These are phyloP conservation scores for Oenanthe oenanthe DNA, from an alignment of 2,113 vertebrate species.

Conservation along the genomic window DNA sequence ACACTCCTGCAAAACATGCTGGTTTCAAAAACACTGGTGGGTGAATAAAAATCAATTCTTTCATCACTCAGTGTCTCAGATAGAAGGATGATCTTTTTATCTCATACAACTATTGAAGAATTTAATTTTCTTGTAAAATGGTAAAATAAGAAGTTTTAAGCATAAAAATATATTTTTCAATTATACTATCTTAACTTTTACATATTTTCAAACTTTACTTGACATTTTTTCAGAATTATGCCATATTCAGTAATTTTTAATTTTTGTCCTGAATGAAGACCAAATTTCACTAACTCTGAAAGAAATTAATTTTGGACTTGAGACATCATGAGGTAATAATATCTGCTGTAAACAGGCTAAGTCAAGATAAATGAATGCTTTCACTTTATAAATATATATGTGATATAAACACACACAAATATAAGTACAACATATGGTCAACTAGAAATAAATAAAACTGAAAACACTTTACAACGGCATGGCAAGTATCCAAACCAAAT, in stretches of 20 bases:
- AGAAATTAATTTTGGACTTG: slow-evolving; percentile 7
- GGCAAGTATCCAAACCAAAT: slow-evolving; percentile 70
- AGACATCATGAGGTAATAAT: not conserved
- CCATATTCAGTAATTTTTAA: not conserved
- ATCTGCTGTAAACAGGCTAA: not conserved
- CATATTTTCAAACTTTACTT: not conserved
- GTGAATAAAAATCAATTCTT: not conserved
- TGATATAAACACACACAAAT: slow-evolving; percentile 20
- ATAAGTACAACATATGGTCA: slow-evolving; percentile 60
- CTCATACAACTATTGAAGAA: not conserved
- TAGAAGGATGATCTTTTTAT: not conserved
- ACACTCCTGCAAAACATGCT: not conserved
- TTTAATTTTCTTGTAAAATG: not conserved
- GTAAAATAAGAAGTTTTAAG: not conserved
- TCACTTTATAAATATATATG: not conserved
- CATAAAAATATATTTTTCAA: not conserved
- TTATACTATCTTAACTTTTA: not conserved
- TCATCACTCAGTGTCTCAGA: not conserved
- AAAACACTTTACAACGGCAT: slow-evolving; percentile 57
- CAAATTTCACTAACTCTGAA: not conserved
- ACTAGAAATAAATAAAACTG: slow-evolving; percentile 66
- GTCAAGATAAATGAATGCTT: slow-evolving; percentile 21
- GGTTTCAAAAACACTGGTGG: not conserved
- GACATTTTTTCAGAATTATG: not conserved
- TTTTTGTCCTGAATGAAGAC: not conserved